Conservation (phyloP, 2,888 invertebrate species). For the Cephonodes hylas region DNA sequence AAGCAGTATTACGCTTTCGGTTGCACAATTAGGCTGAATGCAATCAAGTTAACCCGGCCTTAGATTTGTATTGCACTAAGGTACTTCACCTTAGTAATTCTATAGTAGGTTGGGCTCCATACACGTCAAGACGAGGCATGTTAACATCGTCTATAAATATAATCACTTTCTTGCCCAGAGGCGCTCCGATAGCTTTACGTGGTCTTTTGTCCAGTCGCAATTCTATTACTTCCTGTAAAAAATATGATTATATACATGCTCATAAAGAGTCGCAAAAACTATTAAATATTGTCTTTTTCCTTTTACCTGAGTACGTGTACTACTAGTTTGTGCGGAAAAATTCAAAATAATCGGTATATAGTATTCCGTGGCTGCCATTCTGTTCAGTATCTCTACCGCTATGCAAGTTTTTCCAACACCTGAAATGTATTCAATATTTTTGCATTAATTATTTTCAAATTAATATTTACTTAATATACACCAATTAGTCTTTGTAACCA, state of each 20-base stretch:
- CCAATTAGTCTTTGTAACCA: too few species aligned
- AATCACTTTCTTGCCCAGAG: conserved; percentile 89
- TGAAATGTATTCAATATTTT: conserved; percentile 45
- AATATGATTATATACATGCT: not conserved
- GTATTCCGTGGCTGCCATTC: conserved; percentile 79
- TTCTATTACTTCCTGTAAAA: conserved; percentile 88
- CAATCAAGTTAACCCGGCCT: too few species aligned
- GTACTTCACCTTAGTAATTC: conserved; percentile 91
- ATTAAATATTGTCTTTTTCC: not conserved
- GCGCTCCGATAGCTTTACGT: conserved; percentile 89
- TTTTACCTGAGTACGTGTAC: conserved; percentile 86
- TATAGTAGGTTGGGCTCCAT: conserved; percentile 95
- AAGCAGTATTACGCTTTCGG: too few species aligned
- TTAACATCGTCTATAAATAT: conserved; percentile 96
- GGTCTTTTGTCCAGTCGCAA: conserved; percentile 91
- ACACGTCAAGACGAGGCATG: conserved; percentile 93
- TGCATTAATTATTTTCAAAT: not conserved
- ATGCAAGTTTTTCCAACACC: conserved; percentile 95
- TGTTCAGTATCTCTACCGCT: conserved; percentile 87
- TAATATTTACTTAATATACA: too few species aligned
- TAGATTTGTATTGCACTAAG: not conserved
- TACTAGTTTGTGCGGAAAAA: conserved; percentile 96
- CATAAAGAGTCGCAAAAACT: not conserved
- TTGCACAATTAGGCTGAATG: too few species aligned
- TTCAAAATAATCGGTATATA: conserved; percentile 90